Evolutionary conservation across 2,797 vertebrate species (phyloP), one percentile per base, ranked within the genome.

Genomic region (Petrocephalus schoutedeni): DNA sequence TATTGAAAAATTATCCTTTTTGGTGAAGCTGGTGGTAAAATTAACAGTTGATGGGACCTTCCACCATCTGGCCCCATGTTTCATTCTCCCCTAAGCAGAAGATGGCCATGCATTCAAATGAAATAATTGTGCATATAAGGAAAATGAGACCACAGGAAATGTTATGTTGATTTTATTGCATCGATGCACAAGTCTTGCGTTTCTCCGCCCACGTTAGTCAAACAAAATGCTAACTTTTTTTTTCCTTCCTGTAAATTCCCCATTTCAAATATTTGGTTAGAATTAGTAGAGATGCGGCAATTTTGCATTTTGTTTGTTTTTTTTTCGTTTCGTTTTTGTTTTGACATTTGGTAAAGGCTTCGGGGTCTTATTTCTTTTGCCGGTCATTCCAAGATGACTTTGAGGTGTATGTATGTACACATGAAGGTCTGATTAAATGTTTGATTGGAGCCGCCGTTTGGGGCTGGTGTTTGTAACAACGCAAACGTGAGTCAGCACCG

Each of bases 131-230:
- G 32, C 21, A 67, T 49, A 12, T 87, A 67, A 87, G 92, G 92
- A 96, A 95, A 94, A 93, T 92, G 94, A 94, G 94, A 94, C 93
- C 94, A 96, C 95, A 96, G 95, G 95, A 96, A 95, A 95, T 94
- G 93, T 94, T 93, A 94, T 95, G 94, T 95, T 95, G 93, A 93
- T 93, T 94, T 93, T 94, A 94, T 94, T 92, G 92, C 93, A 92
- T 85, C 93, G 92, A 92, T 93, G 93, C 94, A 92, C 92, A 90
- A 94, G 90, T 91, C 45, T 87, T 87, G 87, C 89, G 90, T 92
- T 91, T 94, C 74, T 92, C 95, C 95, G 90, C 95, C 95, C 95
- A 96, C 95, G 91, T 93, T 87, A 91, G 88, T 94, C 90, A 91
- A 90, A 89, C 88, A 91, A 90, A 89, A 89, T 49, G 87, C 89